phyloP scores from a whole-genome alignment of 2,888 invertebrate species.

The Erebia epiphron region DNA sequence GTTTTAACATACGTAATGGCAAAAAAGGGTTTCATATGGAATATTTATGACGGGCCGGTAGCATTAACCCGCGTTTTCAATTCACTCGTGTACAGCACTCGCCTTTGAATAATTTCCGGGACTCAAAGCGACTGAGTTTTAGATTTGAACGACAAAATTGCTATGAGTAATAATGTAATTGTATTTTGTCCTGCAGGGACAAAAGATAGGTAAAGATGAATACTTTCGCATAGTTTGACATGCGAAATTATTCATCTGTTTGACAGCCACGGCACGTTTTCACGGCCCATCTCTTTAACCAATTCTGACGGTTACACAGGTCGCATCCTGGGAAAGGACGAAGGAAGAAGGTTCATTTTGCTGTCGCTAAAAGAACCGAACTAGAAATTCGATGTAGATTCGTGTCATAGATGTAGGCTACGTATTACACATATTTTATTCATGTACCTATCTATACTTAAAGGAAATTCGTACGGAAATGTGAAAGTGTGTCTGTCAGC shows the following conservation, averaged over 20 bases:
- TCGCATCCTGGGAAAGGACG: no score
- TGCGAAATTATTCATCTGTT: neutral
- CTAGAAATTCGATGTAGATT: neutral
- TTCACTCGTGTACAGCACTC: slow-evolving; percentile 53
- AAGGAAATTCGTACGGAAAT: neutral
- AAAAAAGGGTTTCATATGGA: slow-evolving; percentile 68
- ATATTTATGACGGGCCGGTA: slow-evolving; percentile 69
- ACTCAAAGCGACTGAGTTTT: slow-evolving; percentile 20
- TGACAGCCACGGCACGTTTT: no score
- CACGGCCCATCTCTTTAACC: no score
- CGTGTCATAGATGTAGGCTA: no score
- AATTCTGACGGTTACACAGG: no score
- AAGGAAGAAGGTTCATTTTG: no score
- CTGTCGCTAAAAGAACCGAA: neutral
- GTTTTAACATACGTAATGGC: slow-evolving; percentile 53
- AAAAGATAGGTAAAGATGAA: no score
- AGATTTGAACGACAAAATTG: slow-evolving; percentile 15
- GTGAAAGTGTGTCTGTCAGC: no score
- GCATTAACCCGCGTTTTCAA: slow-evolving; percentile 72
- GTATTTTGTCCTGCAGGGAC: neutral
- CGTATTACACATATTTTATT: no score
- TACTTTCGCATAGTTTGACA: no score
- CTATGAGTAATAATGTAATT: neutral
- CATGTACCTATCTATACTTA: no score
- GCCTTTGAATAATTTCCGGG: slow-evolving; percentile 32